Percentiles rank a stretch among this genome's conserved stretches.
These are phyloP conservation scores for Carassius carassius DNA, from an alignment of 2,113 vertebrate genomes.

Conservation along the genomic window DNA sequence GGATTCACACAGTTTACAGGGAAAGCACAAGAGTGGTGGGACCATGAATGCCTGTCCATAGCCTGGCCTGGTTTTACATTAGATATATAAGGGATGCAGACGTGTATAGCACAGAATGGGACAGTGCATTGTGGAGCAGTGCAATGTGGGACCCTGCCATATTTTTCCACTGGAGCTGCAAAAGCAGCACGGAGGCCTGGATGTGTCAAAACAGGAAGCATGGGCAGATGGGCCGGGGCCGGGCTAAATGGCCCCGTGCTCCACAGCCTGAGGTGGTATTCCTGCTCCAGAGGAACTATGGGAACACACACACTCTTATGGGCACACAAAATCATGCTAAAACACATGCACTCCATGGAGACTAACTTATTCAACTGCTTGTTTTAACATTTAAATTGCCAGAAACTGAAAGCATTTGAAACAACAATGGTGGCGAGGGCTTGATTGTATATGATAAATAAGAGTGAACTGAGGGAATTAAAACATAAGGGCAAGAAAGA, in stretches of 20 bases:
- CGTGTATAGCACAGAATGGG: background rate
- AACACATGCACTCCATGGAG: conserved; percentile 32
- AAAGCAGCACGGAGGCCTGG: conserved; percentile 69
- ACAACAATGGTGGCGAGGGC: conserved; percentile 1
- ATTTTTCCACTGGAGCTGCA: conserved; percentile 81
- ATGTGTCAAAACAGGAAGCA: conserved; percentile 98
- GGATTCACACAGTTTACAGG: background rate
- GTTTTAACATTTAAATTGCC: conserved; percentile 8
- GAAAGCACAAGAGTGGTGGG: background rate
- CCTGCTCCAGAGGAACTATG: conserved; percentile 93
- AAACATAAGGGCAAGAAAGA: conserved; percentile 18
- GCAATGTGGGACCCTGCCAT: conserved; percentile 44
- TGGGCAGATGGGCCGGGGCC: conserved; percentile 88
- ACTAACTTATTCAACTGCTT: conserved; percentile 26
- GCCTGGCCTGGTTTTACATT: background rate
- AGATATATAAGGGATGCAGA: background rate
- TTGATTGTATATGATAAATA: background rate
- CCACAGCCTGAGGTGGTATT: conserved; percentile 87
- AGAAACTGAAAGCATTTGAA: conserved; percentile 20
- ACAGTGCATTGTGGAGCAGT: conserved; percentile 22
- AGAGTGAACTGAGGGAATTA: background rate
- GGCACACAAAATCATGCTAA: conserved; percentile 58
- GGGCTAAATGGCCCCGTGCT: conserved; percentile 79
- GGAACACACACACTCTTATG: conserved; percentile 69
- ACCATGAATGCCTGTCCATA: background rate